Evolutionary conservation across 2,113 vertebrate species (phyloP).

Genomic region (Archocentrus centrarchus): DNA sequence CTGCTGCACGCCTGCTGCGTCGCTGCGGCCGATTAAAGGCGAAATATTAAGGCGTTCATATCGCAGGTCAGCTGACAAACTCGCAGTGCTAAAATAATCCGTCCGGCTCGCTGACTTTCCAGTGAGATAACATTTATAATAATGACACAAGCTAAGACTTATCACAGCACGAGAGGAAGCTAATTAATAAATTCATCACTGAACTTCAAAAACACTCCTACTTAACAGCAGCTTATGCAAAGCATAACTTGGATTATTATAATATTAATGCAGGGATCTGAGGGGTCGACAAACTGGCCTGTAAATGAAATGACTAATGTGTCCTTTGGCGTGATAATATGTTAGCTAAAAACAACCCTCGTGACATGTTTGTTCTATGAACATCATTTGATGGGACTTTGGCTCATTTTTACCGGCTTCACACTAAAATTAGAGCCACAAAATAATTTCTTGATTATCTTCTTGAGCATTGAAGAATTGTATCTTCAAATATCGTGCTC

Average conservation of each 20-base stretch:
- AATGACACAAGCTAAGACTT: background rate
- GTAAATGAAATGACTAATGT: background rate
- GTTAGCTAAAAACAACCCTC: background rate
- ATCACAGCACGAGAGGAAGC: background rate
- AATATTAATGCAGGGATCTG: background rate
- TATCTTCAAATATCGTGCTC: background rate
- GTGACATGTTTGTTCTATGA: background rate
- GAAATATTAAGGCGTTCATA: background rate
- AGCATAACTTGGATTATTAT: background rate
- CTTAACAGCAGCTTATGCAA: background rate
- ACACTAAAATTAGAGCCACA: fast-evolving
- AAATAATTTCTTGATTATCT: background rate
- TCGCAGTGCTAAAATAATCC: conserved; percentile 11
- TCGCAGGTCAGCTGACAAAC: background rate
- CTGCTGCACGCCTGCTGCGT: background rate
- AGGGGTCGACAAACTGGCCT: background rate
- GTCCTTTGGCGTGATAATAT: background rate
- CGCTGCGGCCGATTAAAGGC: background rate
- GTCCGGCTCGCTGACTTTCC: background rate
- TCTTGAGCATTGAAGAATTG: background rate
- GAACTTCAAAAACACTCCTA: background rate
- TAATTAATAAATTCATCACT: background rate
- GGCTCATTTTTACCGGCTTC: background rate
- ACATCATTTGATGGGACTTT: background rate
- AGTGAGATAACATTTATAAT: background rate